phyloP scores from a whole-genome alignment of 2,797 vertebrate species.

The Psittacula echo region DNA sequence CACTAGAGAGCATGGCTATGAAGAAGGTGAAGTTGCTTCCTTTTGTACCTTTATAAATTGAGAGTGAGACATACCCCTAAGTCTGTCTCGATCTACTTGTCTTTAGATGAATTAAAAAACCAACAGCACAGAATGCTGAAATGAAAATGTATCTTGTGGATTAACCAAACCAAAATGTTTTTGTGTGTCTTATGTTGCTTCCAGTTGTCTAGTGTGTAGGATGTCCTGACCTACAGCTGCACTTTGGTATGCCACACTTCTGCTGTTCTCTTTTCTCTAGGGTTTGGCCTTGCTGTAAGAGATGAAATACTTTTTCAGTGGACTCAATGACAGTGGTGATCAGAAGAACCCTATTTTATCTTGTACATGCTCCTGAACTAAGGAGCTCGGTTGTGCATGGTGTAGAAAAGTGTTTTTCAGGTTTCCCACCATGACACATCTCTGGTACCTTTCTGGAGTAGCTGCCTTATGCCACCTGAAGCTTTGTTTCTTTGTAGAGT shows the following conservation, averaged over 20 bases:
- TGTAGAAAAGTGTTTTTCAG: neutral
- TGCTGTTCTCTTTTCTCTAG: neutral
- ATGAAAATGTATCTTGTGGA: neutral
- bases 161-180: neutral
- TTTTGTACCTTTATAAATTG: neutral
- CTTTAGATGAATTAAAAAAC: neutral
- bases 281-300: neutral
- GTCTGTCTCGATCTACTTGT: neutral
- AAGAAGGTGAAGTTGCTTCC: neutral
- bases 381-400: neutral
- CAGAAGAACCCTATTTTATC: neutral
- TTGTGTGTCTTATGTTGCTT: neutral
- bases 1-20: neutral
- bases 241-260: neutral
- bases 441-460: neutral
- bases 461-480: neutral
- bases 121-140: neutral
- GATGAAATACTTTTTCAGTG: neutral
- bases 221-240: neutral
- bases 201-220: fast-evolving
- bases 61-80: neutral
- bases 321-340: neutral
- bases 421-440: neutral
- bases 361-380: neutral
- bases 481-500: neutral